Conservation (phyloP, 2,113 vertebrate species). For the Isichthys henryi region DNA sequence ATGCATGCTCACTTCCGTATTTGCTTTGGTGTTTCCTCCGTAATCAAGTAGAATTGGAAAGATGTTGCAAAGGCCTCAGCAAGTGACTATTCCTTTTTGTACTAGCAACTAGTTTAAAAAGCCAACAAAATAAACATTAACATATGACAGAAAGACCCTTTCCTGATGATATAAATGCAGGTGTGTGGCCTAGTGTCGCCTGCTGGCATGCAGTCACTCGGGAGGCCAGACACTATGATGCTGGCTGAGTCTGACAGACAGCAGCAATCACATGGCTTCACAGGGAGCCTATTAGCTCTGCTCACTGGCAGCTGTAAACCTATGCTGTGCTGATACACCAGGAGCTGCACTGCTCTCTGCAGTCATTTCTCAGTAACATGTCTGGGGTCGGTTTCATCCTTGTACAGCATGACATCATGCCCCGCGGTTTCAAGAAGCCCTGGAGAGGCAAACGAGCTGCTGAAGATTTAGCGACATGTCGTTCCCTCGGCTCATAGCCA, state of each 20-base stretch:
- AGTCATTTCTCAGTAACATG: not conserved
- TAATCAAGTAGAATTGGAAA: not conserved
- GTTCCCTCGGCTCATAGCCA: not conserved
- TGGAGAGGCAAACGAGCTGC: not conserved
- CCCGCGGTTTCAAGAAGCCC: not conserved
- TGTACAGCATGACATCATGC: not conserved
- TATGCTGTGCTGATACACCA: not conserved
- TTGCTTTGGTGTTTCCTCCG: not conserved
- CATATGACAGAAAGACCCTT: not conserved
- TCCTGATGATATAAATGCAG: not conserved
- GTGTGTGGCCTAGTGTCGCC: not conserved
- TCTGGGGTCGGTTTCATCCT: not conserved
- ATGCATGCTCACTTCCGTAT: not conserved
- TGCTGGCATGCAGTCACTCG: not conserved
- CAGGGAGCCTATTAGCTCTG: not conserved
- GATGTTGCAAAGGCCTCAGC: not conserved
- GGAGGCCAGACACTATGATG: not conserved
- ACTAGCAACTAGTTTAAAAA: not conserved
- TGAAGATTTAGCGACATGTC: not conserved
- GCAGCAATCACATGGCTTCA: not conserved
- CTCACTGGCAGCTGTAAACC: not conserved
- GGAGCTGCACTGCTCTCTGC: not conserved
- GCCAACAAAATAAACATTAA: not conserved
- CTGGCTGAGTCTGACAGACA: not conserved
- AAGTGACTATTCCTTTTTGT: not conserved